Conservation (phyloP, 2,888 invertebrate species). For the Phengaris alcon region DNA sequence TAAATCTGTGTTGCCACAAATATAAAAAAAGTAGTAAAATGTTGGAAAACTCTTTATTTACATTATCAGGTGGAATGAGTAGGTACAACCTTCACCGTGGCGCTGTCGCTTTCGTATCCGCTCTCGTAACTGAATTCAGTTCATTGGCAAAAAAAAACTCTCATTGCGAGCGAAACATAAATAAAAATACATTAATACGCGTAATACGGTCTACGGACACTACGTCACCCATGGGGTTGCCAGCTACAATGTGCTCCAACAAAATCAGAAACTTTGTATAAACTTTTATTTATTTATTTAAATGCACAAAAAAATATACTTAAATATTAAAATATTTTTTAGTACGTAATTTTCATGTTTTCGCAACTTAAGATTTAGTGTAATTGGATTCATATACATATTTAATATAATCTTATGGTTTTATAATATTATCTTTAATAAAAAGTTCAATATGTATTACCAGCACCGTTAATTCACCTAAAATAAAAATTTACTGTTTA, state of each 20-base stretch:
- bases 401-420: too few relatives aligned
- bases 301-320: too few relatives aligned
- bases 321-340: too few relatives aligned
- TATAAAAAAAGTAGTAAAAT: not conserved
- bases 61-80: conserved; percentile 19
- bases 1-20: conserved; percentile 24
- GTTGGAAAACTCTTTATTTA: conserved; percentile 21
- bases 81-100: conserved; percentile 24
- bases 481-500: too few relatives aligned
- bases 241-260: not conserved
- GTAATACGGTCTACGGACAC: conserved; percentile 37
- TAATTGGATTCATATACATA: too few relatives aligned
- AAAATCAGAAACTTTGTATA: not conserved
- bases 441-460: too few relatives aligned
- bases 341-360: too few relatives aligned
- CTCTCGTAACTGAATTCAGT: conserved; percentile 30
- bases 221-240: conserved; percentile 32
- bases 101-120: conserved; percentile 32
- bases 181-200: conserved; percentile 41
- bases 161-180: conserved; percentile 38
- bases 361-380: too few relatives aligned
- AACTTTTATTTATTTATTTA: not conserved
- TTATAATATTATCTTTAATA: too few relatives aligned
- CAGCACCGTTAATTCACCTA: too few relatives aligned
- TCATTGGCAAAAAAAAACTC: conserved; percentile 34